Base-by-base conservation (phyloP, 2,113 vertebrate genomes). In the Gasterosteus aculeatus region DNA sequence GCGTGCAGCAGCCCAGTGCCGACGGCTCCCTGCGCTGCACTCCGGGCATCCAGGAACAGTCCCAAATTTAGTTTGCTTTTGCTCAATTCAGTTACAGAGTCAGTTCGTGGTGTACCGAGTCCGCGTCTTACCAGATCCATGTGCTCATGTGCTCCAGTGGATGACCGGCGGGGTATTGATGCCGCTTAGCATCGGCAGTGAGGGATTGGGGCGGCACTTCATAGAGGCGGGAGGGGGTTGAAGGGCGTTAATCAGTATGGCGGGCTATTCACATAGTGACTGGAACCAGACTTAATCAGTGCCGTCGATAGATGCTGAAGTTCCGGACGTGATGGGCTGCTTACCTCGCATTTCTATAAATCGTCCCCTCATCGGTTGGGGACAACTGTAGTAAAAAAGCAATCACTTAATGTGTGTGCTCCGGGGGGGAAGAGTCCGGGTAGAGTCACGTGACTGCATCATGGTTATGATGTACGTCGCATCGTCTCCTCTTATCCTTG, bases 321-420 rank as follows among this genome's bases (percentile, higher is more conserved):
- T 75, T 75, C 49, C 18, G 2, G 35, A 53, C 0, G 0, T 29
- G 53, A 62, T 66, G 19, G 69, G 29, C 33, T 69, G 70, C 67
- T 67, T 75, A 22, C 63, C 60, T 66, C 63, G 78, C 60, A 68
- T 69, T 83, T 79, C 42, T 39, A 18, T 31, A 16, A 11, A 62
- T 7, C 6, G 39, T 31, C 26, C 11, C 26, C 11, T 80, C n/a
- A 10, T 58, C 69, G 41, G 65, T 22, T 61, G 61, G 44, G 53
- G 58, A 10, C 41, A 59, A 53, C 69, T 77, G 57, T 47, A 51
- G 78, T 33, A 67, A 19, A 60, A 61, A 59, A 10, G 66, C 71
- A 85, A 65, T 83, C 77, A 80, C 53, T 77, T 84, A 75, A 78
- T 74, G 85, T 62, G 51, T 54, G n/a, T 26, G 51, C n/a, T 22